Conservation (phyloP, 2,888 invertebrate species). For the Scaptomyza cyrtandrae region DNA sequence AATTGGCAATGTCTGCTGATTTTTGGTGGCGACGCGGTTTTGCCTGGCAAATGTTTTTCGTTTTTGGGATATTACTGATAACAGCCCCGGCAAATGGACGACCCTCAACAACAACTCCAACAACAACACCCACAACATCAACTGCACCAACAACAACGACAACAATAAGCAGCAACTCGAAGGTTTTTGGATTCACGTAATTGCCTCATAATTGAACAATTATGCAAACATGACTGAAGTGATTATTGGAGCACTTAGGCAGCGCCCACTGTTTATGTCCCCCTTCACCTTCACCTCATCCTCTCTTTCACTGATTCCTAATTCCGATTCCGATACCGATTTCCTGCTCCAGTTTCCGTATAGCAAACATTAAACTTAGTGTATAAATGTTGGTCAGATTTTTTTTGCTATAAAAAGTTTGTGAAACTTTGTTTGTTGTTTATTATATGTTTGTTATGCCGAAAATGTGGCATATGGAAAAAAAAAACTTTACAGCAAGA, state of each 20-base stretch:
- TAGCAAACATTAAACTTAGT: not conserved
- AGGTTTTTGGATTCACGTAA: conserved; percentile 62
- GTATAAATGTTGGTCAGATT: not conserved
- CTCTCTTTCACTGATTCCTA: conserved; percentile 17
- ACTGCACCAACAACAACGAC: conserved; percentile 16
- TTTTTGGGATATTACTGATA: conserved; percentile 73
- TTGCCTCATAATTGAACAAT: conserved; percentile 79
- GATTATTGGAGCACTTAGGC: conserved; percentile 75
- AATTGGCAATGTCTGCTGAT: conserved; percentile 59
- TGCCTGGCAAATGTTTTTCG: conserved; percentile 66
- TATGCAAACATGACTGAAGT: conserved; percentile 81
- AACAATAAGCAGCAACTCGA: conserved; percentile 36
- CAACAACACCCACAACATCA: conserved; percentile 16
- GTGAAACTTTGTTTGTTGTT: not conserved
- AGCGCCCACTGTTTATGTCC: conserved; percentile 58
- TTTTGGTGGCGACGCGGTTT: conserved; percentile 60
- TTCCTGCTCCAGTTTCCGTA: conserved; percentile 4
- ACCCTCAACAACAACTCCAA: conserved; percentile 15
- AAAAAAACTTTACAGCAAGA: not conserved
- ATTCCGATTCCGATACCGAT: conserved; percentile 14
- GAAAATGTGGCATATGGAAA: not conserved
- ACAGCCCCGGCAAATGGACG: conserved; percentile 55
- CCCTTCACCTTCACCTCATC: not conserved
- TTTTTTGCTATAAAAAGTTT: not conserved
- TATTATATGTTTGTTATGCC: no score